phyloP scores from a whole-genome alignment of 1,140 invertebrate genomes.

The Platyura marginata region DNA sequence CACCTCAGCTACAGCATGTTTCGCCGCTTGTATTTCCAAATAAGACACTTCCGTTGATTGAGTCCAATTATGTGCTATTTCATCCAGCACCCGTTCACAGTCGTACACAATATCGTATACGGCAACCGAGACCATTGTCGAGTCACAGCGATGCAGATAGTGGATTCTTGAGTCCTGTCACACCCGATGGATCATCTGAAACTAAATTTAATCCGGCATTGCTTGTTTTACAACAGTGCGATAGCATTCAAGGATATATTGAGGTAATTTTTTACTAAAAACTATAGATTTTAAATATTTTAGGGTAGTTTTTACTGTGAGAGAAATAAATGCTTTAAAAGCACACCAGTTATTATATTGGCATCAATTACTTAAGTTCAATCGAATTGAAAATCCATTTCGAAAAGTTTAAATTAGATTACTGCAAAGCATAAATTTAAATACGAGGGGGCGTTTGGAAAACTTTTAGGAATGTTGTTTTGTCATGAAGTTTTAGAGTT shows the following conservation, averaged over 20 bases:
- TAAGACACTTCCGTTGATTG: constrained; percentile 8
- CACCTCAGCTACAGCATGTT: constrained; percentile 11
- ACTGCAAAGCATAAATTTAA: no score
- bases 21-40: constrained; percentile 7
- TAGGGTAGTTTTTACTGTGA: no score
- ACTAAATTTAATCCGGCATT: constrained; percentile 17
- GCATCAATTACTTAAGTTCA: no score
- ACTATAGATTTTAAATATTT: no score
- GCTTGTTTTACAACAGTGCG: constrained; percentile 22
- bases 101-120: constrained; percentile 21
- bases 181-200: constrained; percentile 13
- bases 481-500: no score
- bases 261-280: no score
- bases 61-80: constrained; percentile 22
- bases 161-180: constrained; percentile 21
- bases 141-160: constrained; percentile 24
- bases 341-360: no score
- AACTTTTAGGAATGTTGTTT: no score
- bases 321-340: no score
- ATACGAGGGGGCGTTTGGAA: no score
- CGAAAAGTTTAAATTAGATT: no score
- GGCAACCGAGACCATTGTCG: constrained; percentile 17
- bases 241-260: constrained; percentile 23
- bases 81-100: constrained; percentile 22
- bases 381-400: no score